Evolutionary conservation across 1,140 invertebrate genomes (phyloP), one percentile per base, ranked within the genome.

Genomic region (Tribolium castaneum): DNA sequence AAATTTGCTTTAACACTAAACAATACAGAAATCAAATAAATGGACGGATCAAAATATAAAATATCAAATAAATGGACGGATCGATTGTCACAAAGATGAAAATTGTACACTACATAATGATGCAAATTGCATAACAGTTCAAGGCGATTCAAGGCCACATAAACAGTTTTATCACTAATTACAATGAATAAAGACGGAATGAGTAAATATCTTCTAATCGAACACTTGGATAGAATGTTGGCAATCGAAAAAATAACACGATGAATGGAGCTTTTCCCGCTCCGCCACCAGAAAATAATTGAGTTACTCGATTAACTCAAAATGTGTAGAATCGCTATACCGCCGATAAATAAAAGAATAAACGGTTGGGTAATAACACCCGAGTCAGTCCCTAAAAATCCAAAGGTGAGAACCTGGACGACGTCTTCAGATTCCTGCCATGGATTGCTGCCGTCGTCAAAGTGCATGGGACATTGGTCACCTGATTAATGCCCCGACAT

Each of bases 381-480:
- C 5, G 50, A 72, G 14, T 13, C 22, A 12, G 19, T 34, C 6
- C n/a, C 14, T 30, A 66, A 72, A 35, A 62, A 77, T 56, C 83
- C 85, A 80, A 86, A 93, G 35, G 87, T 88, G 73, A 95, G 94
- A 6, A 94, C 85, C 84, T 92, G 92, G 14, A 94, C 90, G 54
- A 89, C 91, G 81, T 92, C 94, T 83, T 95, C 94, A 16, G 91
- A 91, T 56, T 90, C 86, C 14, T 90, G 84, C 94, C 95, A 98
- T 0, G 97, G 97, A 88, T 98, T 92, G 22, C 89, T 88, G 0
- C 97, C 97, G 87, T 98, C 96, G 84, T 98, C 96, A 86, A 98
- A 98, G 85, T 94, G 92, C 96, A 98, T 97, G 0, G 97, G 96
- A 87, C 97, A 98, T 83, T 96, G 94, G 88, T 98, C 97, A 78